Evolutionary conservation across 2,888 invertebrate genomes (phyloP), one percentile per base, ranked within the genome.

Genomic region (Agonopterix heracliana): DNA sequence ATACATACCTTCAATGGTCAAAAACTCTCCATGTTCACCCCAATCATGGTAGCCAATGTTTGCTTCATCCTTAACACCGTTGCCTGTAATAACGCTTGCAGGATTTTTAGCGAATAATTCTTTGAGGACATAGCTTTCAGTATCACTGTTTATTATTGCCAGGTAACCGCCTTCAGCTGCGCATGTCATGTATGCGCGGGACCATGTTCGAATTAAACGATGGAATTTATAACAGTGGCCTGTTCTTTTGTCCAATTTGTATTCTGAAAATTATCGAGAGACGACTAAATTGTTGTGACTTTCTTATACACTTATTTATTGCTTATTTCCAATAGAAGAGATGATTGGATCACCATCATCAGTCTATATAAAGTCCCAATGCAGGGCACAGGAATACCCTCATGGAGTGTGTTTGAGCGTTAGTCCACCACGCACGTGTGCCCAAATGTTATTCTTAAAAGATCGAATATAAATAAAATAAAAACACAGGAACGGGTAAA

Each of bases 21-120:
- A 44, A 47, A 55, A 63, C 11, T 60, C 60, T 34, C 59, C 61
- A n/a, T 60, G 60, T 44, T 63, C 62, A 5, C 54, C 54, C 63
- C 62, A 63, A 34, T 63, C 61, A 44, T 63, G 62, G 54, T 62
- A 57, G 0, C 66, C 64, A 5, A 68, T 43, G 35, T 55, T 60
- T 1, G 64, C 66, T 1, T 59, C 50, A 9, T 61, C 63, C 46
- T 60, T 62, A 59, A 59, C 26, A 26, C 26, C 26, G 1, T 2
- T 0, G 26, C 26, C 26, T 26, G 7, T 26, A 0, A 64, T 63
- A 12, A 11, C n/a, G 34, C 2, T 2, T 0, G 45, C 57, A 0
- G 69, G 68, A 42, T 71, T 51, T 34, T 62, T 63, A 0, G 52
- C 56, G 9, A 61, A 70, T 2, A 72, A 48, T 1, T 72, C 62